Conservation (phyloP, 2,888 invertebrate genomes). For the Liodrosophila aerea region DNA sequence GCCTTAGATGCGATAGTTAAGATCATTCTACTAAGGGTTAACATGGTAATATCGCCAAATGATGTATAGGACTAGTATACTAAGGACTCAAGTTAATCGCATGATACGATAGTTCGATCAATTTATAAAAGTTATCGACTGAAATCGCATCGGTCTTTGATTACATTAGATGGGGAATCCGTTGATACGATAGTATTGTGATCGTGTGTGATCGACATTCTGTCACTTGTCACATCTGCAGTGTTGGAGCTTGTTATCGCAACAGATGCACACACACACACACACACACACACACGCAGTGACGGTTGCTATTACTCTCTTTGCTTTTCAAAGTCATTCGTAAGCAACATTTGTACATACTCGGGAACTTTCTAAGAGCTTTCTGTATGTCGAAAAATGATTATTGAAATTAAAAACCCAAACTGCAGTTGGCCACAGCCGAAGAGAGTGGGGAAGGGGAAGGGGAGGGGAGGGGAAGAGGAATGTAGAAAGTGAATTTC, state of each 20-base stretch:
- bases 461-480: not conserved
- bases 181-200: slow-evolving; percentile 4
- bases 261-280: no score
- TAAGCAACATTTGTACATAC: slow-evolving; percentile 22
- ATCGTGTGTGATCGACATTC: slow-evolving; percentile 12
- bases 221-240: slow-evolving; percentile 42
- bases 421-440: not conserved
- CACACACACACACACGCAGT: no score
- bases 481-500: slow-evolving; percentile 45
- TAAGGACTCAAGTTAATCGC: no score
- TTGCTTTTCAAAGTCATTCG: slow-evolving; percentile 50
- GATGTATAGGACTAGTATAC: no score
- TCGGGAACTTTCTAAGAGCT: slow-evolving; percentile 1
- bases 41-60: no score
- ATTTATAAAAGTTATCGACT: no score
- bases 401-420: not conserved
- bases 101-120: no score
- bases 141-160: no score
- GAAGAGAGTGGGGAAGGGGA: not conserved
- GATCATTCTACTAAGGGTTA: no score
- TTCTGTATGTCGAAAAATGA: not conserved
- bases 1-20: no score
- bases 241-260: slow-evolving; percentile 39
- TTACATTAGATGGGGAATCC: no score
- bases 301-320: slow-evolving; percentile 27